Percentiles rank a stretch among this genome's conserved stretches.
phyloP scores from a whole-genome alignment of 2,113 vertebrate species.

The Tenrec ecaudatus region DNA sequence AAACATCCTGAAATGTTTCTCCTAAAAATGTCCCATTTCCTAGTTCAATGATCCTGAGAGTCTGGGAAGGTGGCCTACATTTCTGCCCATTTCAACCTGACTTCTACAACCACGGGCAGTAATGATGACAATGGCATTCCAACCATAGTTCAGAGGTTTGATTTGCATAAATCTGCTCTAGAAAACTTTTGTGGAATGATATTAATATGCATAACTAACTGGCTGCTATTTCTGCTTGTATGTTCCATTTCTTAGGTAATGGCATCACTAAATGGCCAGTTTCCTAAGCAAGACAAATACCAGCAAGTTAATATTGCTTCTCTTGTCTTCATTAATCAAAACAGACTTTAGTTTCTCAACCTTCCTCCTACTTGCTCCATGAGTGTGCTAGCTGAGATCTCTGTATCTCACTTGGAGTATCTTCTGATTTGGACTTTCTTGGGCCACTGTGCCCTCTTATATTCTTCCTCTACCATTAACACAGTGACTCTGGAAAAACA shows the following conservation, averaged over 20 bases:
- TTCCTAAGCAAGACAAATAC: neutral
- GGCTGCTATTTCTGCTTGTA: neutral
- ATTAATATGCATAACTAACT: neutral
- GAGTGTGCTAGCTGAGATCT: neutral
- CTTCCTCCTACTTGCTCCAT: neutral
- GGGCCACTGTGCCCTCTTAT: neutral
- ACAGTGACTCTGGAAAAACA: neutral
- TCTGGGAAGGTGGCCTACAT: neutral
- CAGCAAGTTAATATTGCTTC: conserved; percentile 17
- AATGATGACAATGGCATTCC: neutral
- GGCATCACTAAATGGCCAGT: conserved; percentile 14
- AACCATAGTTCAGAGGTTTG: neutral
- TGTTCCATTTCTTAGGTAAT: neutral
- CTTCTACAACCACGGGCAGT: neutral
- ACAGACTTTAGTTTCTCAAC: neutral
- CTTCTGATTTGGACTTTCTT: neutral
- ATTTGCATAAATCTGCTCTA: neutral
- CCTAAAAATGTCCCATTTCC: neutral
- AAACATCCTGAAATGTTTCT: neutral
- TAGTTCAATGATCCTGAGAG: neutral
- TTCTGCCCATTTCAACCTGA: neutral
- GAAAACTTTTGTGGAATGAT: neutral
- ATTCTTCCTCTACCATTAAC: neutral
- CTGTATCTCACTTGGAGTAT: neutral
- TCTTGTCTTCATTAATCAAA: conserved; percentile 33